Evolutionary conservation across 2,797 vertebrate genomes (phyloP), one percentile per base, ranked within the genome.

Genomic region (Poliocrania exsul): DNA sequence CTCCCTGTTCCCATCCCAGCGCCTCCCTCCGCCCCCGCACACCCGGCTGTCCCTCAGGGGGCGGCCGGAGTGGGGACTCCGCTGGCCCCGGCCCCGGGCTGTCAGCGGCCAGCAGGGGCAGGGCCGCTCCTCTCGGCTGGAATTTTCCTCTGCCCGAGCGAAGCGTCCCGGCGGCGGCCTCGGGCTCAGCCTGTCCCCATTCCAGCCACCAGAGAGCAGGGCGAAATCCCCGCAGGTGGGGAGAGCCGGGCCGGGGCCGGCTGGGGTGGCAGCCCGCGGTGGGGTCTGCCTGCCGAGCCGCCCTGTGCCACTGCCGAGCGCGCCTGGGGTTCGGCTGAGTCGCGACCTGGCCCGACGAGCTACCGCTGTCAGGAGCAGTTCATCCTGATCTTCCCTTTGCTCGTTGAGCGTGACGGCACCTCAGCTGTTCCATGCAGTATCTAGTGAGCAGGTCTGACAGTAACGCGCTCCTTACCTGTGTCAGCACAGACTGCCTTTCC

Each of bases 171-270:
- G 83, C 85, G 24, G 89, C 84, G 57, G 85, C 90, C 37, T 7
- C 40, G 6, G 16, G 14, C 21, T 26, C 57, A 16, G 88, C 84
- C 93, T 74, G 84, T 93, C 44, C 86, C 93, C 86, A 81, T 95
- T 97, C 97, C 96, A 93, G 81, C 97, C 96, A 20, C 95, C 93
- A 96, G 97, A 82, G 79, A 54, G 81, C 69, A 31, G 12, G 20
- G 15, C 29, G 35, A 9, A 56, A 29, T 5, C 67, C 28, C 18
- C 12, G 31, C 97, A 97, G 97, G 97, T 97, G 94, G 75, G 56
- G 47, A 51, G 26, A 50, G 37, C 7, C 19, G 1, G 53, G 24
- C 17, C 25, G 3, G 20, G 16, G 40, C 40, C 54, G 44, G 42
- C 29, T 16, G 50, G 44, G 13, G 19, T 4, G 20, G 5, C 10